phyloP scores from a whole-genome alignment of 2,797 vertebrate species.

The Lacerta viridis region DNA sequence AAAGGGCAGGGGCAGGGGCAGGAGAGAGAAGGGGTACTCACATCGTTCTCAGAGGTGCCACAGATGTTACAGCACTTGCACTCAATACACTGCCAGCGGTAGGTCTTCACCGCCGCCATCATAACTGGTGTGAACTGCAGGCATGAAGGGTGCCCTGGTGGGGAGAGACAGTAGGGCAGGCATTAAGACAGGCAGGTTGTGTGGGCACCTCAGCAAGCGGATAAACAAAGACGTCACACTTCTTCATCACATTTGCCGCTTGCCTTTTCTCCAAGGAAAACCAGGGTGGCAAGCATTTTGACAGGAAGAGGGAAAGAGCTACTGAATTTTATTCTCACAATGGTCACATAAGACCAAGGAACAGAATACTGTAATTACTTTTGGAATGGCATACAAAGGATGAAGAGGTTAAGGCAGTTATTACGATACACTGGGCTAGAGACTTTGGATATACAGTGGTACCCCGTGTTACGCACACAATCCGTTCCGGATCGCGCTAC shows the following conservation, averaged over 20 bases:
- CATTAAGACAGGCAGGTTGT: background rate
- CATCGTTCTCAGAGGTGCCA: constrained; percentile 95
- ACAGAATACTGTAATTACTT: too few relatives aligned
- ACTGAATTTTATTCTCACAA: background rate
- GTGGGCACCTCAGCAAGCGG: background rate
- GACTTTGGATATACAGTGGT: too few relatives aligned
- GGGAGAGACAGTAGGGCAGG: background rate
- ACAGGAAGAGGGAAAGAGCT: background rate
- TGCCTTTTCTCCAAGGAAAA: background rate
- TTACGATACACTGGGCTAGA: too few relatives aligned
- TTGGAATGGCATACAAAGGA: too few relatives aligned
- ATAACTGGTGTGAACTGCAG: constrained; percentile 96
- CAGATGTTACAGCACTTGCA: constrained; percentile 99
- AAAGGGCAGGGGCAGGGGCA: too few relatives aligned
- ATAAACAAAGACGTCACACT: background rate
- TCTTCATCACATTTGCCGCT: background rate
- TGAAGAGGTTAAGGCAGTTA: too few relatives aligned
- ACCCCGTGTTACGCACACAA: too few relatives aligned
- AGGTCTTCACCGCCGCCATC: constrained; percentile 97
- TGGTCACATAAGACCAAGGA: background rate
- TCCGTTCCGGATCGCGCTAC: too few relatives aligned
- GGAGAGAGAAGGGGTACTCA: constrained; percentile 74
- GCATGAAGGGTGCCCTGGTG: constrained; percentile 92
- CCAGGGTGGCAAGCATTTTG: background rate
- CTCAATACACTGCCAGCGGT: constrained; percentile 98